Evolutionary conservation across 2,888 invertebrate genomes (phyloP).

Genomic region (Mystacides longicornis): DNA sequence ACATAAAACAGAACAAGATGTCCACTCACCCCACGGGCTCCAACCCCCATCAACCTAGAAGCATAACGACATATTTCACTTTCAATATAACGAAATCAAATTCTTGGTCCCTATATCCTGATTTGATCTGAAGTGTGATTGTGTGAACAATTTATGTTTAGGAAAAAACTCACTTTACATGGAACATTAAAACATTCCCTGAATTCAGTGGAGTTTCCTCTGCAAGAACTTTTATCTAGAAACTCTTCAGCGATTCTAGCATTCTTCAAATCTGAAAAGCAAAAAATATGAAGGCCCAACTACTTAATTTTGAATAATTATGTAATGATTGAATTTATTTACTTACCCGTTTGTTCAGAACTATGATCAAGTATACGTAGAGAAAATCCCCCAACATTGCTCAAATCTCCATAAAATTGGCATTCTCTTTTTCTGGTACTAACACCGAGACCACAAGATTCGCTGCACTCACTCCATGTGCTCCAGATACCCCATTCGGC

Average conservation of each 20-base stretch:
- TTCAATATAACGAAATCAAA: too few relatives aligned
- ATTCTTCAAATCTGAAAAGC: neutral
- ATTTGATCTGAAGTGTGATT: too few relatives aligned
- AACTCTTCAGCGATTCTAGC: conserved; percentile 24
- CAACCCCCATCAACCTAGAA: conserved; percentile 33
- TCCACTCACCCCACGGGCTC: conserved; percentile 41
- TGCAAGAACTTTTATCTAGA: conserved; percentile 39
- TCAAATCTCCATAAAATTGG: conserved; percentile 36
- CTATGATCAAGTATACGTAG: neutral
- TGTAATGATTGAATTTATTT: too few relatives aligned
- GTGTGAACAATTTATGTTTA: too few relatives aligned
- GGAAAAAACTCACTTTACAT: conserved; percentile 38
- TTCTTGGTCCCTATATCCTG: too few relatives aligned
- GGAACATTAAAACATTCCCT: conserved; percentile 43
- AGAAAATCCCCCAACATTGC: conserved; percentile 14
- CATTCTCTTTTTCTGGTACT: conserved; percentile 38
- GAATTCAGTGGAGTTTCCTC: conserved; percentile 34
- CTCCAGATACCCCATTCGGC: conserved; percentile 46
- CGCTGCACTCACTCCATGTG: conserved; percentile 43
- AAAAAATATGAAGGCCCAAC: neutral
- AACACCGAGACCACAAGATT: conserved; percentile 41
- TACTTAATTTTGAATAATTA: neutral
- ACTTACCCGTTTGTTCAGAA: neutral
- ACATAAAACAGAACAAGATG: conserved; percentile 38
- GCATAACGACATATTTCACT: too few relatives aligned